Evolutionary conservation across 2,888 invertebrate genomes (phyloP).

Genomic region (Tuta absoluta): DNA sequence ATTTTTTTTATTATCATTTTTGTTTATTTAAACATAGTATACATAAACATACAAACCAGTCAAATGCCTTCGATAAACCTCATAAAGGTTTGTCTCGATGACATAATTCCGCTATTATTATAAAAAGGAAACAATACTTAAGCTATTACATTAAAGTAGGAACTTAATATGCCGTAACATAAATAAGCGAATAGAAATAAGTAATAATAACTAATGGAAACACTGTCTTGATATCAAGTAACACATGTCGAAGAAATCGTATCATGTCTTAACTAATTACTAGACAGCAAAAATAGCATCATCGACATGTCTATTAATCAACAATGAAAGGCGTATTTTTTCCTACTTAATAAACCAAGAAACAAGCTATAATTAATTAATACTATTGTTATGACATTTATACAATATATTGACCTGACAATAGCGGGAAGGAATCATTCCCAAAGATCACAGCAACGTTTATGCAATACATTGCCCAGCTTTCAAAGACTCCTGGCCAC

Average conservation of each 20-base stretch:
- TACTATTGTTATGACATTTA: conserved; percentile 6
- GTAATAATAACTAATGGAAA: not conserved
- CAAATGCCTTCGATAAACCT: no score
- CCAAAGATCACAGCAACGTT: not conserved
- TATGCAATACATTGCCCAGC: conserved; percentile 1
- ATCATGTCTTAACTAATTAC: not conserved
- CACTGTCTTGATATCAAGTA: not conserved
- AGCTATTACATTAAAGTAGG: no score
- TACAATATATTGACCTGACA: conserved; percentile 9
- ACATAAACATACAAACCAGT: no score
- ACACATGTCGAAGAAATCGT: not conserved
- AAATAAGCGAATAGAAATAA: not conserved
- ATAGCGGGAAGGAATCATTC: conserved; percentile 3
- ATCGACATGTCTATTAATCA: not conserved
- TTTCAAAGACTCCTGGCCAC: not conserved
- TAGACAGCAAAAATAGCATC: not conserved
- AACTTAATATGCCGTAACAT: no score
- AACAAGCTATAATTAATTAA: conserved; percentile 1
- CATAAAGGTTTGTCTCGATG: no score
- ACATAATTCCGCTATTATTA: no score
- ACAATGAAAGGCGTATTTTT: not conserved
- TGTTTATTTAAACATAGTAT: no score
- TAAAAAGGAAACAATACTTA: no score
- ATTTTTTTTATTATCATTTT: no score
- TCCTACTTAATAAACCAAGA: not conserved